A percentile compares a stretch with the other conserved stretches of the same genome.
phyloP scores from a whole-genome alignment of 2,113 vertebrate genomes.

The Chelonoidis abingdonii region DNA sequence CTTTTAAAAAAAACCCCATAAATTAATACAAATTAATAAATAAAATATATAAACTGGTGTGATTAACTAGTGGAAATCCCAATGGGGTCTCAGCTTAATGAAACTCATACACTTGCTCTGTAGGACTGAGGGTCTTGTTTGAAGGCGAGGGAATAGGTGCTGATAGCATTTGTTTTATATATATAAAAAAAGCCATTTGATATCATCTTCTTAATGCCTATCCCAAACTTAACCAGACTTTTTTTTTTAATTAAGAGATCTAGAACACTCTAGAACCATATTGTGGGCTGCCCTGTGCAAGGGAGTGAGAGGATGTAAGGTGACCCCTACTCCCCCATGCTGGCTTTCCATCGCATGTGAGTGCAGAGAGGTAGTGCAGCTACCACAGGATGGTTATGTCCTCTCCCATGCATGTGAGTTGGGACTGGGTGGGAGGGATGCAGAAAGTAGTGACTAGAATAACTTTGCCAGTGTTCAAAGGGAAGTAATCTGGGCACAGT shows the following conservation, averaged over 20 bases:
- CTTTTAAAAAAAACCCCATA: background rate
- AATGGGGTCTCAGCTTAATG: background rate
- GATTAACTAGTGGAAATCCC: background rate
- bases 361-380: background rate
- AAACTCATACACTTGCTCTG: background rate
- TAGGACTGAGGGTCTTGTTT: background rate
- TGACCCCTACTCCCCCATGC: background rate
- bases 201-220: background rate
- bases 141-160: background rate
- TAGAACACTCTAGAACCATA: background rate
- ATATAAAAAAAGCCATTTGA: background rate
- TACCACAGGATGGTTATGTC: accelerated
- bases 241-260: background rate
- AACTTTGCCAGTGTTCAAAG: accelerated
- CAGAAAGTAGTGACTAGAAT: background rate
- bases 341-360: background rate
- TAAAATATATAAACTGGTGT: background rate
- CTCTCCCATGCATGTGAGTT: background rate
- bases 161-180: background rate
- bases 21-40: background rate
- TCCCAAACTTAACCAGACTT: background rate
- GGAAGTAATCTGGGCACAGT: background rate
- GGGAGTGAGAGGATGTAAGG: background rate
- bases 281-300: background rate
- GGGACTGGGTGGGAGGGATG: background rate